Evolutionary conservation across 2,113 vertebrate species (phyloP).

Genomic region (Eubucco bourcierii): DNA sequence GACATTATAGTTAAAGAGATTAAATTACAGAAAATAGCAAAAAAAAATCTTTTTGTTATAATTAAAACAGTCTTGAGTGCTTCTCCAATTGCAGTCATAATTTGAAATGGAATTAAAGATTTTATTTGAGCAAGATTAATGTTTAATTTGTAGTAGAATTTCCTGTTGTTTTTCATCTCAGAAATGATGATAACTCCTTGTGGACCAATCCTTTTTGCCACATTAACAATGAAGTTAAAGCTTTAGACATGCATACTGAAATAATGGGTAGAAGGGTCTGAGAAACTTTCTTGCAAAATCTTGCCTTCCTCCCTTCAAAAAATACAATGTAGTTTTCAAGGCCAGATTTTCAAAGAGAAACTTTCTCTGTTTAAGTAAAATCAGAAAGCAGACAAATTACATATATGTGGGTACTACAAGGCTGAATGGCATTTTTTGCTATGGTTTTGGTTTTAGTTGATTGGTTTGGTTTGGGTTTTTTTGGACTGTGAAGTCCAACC

Average conservation of each 20-base stretch:
- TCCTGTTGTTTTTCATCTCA: not conserved
- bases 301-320: too few species aligned
- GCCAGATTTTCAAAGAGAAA: not conserved
- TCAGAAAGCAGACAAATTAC: not conserved
- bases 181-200: not conserved
- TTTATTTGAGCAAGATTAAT: not conserved
- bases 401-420: not conserved
- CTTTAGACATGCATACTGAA: not conserved
- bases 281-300: not conserved
- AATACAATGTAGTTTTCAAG: not conserved
- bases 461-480: too few species aligned
- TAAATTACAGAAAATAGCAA: constrained; percentile 8
- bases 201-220: not conserved
- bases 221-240: not conserved
- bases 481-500: not conserved
- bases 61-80: not conserved
- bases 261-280: not conserved
- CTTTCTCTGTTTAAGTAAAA: not conserved
- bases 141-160: constrained; percentile 3
- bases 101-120: not conserved
- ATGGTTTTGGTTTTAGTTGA: not conserved
- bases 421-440: not conserved
- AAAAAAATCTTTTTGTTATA: not conserved
- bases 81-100: not conserved
- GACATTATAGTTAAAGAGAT: not conserved